phyloP scores from a whole-genome alignment of 1,140 invertebrate species.

The Phortica variegata region DNA sequence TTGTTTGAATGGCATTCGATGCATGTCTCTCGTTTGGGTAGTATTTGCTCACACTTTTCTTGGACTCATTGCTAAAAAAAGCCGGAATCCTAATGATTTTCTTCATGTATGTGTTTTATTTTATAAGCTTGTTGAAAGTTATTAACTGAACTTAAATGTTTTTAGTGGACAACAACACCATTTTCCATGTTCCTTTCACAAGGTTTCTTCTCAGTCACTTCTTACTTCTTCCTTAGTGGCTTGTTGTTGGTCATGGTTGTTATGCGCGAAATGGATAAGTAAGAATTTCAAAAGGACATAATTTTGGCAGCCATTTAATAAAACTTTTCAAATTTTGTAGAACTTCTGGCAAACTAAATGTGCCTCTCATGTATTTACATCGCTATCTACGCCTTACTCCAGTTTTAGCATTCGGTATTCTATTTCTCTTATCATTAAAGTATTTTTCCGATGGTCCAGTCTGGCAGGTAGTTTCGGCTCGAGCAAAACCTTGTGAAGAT shows the following conservation, averaged over 20 bases:
- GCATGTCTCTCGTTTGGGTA: conserved; percentile 1
- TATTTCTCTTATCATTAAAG: conserved; percentile 57
- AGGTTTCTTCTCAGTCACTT: conserved; percentile 65
- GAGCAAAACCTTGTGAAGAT: conserved; percentile 17
- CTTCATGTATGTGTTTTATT: neutral
- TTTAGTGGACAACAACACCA: conserved; percentile 48
- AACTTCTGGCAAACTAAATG: conserved; percentile 18
- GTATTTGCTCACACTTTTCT: neutral
- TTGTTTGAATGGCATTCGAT: conserved; percentile 2
- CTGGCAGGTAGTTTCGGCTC: conserved; percentile 60
- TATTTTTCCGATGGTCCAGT: conserved; percentile 62
- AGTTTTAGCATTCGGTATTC: conserved; percentile 58
- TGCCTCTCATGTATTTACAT: conserved; percentile 56
- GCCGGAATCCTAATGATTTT: neutral
- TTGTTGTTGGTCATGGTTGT: conserved; percentile 65
- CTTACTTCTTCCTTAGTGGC: conserved; percentile 67
- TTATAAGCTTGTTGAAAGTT: neutral
- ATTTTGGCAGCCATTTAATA: neutral
- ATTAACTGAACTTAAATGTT: conserved; percentile 35
- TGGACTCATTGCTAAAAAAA: neutral
- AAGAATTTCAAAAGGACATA: neutral
- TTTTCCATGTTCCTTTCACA: conserved; percentile 60
- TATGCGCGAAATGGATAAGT: conserved; percentile 65
- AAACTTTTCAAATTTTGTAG: neutral
- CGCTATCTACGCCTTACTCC: conserved; percentile 62